Percentiles rank a stretch among this genome's conserved stretches.
These are phyloP conservation scores for Notodonta dromedarius DNA, from an alignment of 2,888 invertebrate species.

Conservation along the genomic window DNA sequence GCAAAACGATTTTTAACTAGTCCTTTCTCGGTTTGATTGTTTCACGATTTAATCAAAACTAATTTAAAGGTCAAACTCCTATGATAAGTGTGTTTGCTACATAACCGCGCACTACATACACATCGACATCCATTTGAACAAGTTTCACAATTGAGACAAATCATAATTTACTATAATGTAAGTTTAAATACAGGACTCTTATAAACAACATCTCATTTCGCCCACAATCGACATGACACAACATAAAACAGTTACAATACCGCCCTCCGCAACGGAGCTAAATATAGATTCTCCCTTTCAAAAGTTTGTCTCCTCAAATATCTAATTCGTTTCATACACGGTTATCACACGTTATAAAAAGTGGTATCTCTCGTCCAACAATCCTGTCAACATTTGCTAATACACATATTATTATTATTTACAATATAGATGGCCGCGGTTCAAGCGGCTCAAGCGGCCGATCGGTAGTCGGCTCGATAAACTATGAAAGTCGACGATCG, in stretches of 20 bases:
- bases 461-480: neutral
- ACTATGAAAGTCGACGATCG: slow-evolving; percentile 3
- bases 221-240: neutral
- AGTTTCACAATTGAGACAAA: slow-evolving; percentile 7
- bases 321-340: slow-evolving; percentile 44
- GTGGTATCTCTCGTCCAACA: slow-evolving; percentile 23
- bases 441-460: neutral
- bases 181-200: slow-evolving; percentile 8
- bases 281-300: slow-evolving; percentile 37
- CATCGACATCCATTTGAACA: slow-evolving; percentile 3
- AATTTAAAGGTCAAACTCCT: neutral
- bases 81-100: neutral
- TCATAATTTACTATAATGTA: slow-evolving; percentile 6
- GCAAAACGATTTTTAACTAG: too few relatives aligned
- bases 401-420: slow-evolving; percentile 3
- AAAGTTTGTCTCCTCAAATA: slow-evolving; percentile 29
- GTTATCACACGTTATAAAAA: slow-evolving; percentile 42
- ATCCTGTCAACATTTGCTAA: slow-evolving; percentile 4
- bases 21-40: too few relatives aligned
- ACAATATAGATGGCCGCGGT: neutral
- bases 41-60: neutral
- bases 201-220: slow-evolving; percentile 2
- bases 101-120: neutral
- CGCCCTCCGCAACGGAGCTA: slow-evolving; percentile 25
- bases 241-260: slow-evolving; percentile 17